Conservation (phyloP, 2,888 invertebrate genomes). For the Caenorhabditis doughertyi region DNA sequence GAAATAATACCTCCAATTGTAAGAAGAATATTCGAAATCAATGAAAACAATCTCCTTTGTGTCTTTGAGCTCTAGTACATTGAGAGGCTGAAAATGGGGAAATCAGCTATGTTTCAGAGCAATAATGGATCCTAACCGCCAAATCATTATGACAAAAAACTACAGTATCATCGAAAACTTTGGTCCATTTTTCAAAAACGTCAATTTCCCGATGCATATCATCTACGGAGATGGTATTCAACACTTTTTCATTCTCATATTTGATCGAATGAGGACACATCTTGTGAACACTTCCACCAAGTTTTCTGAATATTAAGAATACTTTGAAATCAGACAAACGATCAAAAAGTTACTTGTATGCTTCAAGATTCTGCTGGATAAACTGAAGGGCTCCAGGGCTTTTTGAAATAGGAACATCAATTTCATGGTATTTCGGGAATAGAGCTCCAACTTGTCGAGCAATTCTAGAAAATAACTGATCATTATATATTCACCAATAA, state of each 20-base stretch:
- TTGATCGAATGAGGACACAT: slow-evolving; percentile 30
- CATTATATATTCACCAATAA: too few relatives aligned
- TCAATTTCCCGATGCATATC: slow-evolving; percentile 39
- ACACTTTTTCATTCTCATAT: slow-evolving; percentile 11
- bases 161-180: slow-evolving; percentile 39
- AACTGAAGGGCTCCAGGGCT: slow-evolving; percentile 13
- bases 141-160: slow-evolving; percentile 56
- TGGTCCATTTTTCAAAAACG: slow-evolving; percentile 39
- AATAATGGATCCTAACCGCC: background rate
- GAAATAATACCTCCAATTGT: slow-evolving; percentile 44
- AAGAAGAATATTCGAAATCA: slow-evolving; percentile 55
- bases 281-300: slow-evolving; percentile 27
- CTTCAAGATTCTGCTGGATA: slow-evolving; percentile 36
- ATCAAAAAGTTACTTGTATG: slow-evolving; percentile 29
- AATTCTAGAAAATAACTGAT: slow-evolving; percentile 17
- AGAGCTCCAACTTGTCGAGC: slow-evolving; percentile 35
- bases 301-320: background rate
- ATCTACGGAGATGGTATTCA: slow-evolving; percentile 8
- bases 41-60: slow-evolving; percentile 42
- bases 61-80: slow-evolving; percentile 36
- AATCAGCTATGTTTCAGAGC: background rate
- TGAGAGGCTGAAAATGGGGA: slow-evolving; percentile 52
- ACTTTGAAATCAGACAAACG: background rate
- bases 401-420: slow-evolving; percentile 49
- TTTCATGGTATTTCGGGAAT: slow-evolving; percentile 35